phyloP scores from a whole-genome alignment of 2,113 vertebrate genomes.

The Empidonax traillii region DNA sequence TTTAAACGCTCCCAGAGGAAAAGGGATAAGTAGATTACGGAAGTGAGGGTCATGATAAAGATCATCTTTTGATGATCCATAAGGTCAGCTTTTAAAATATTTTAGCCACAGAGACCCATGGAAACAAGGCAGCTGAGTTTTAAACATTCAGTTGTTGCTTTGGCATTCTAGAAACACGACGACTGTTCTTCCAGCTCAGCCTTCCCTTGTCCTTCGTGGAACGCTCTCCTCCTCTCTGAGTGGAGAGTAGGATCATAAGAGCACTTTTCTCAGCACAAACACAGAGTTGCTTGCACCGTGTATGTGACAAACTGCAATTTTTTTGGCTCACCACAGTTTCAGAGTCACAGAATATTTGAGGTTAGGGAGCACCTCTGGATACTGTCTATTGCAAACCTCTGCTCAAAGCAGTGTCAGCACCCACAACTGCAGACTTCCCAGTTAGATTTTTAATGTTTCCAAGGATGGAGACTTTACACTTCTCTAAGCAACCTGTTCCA shows the following conservation, averaged over 20 bases:
- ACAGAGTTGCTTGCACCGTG: not conserved
- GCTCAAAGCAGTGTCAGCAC: not conserved
- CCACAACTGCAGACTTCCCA: not conserved
- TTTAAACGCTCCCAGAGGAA: not conserved
- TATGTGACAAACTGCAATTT: not conserved
- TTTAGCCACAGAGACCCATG: not conserved
- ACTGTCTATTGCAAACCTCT: not conserved
- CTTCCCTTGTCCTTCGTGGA: not conserved
- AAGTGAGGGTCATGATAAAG: not conserved
- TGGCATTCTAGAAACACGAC: not conserved
- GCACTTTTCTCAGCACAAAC: not conserved
- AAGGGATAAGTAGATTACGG: not conserved
- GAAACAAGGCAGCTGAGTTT: not conserved
- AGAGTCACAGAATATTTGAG: not conserved
- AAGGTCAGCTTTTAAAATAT: not conserved
- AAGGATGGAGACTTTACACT: not conserved
- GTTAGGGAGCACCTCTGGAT: not conserved
- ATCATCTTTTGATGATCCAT: not conserved
- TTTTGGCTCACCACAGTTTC: not conserved
- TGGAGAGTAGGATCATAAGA: not conserved
- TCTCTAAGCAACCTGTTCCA: not conserved
- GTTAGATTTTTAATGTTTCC: not conserved
- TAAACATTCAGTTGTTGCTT: not conserved
- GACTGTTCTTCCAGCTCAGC: not conserved
- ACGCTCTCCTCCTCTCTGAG: not conserved